A percentile compares a stretch with the other conserved stretches of the same genome.
Evolutionary conservation across 2,888 invertebrate genomes (phyloP).

Genomic region (Tachina grossa): DNA sequence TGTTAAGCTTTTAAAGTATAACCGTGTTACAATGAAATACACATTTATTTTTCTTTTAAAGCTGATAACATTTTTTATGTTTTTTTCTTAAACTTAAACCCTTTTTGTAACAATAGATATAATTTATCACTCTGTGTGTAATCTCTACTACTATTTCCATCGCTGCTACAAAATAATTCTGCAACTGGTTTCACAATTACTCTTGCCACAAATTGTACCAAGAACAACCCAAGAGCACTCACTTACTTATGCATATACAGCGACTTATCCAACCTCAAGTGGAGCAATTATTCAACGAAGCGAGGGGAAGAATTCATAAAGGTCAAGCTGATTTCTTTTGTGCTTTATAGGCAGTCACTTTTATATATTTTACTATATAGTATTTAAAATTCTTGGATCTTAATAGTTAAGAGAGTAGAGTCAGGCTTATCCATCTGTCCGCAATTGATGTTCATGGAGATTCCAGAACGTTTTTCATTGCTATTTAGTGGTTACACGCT

Average conservation of each 20-base stretch:
- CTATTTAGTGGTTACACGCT: too few relatives aligned
- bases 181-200: not conserved
- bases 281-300: slow-evolving; percentile 56
- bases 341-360: not conserved
- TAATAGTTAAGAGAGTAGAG: too few relatives aligned
- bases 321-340: slow-evolving; percentile 51
- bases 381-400: too few relatives aligned
- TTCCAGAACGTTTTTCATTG: too few relatives aligned
- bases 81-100: slow-evolving; percentile 32
- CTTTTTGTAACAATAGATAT: slow-evolving; percentile 57
- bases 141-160: slow-evolving; percentile 35
- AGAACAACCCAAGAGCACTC: not conserved
- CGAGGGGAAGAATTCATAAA: slow-evolving; percentile 18
- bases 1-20: slow-evolving; percentile 49
- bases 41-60: slow-evolving; percentile 24
- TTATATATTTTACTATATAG: too few relatives aligned
- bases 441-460: too few relatives aligned
- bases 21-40: slow-evolving; percentile 10
- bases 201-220: slow-evolving; percentile 15
- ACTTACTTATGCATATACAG: slow-evolving; percentile 2
- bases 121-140: slow-evolving; percentile 60
- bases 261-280: slow-evolving; percentile 56
- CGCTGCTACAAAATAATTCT: slow-evolving; percentile 5
- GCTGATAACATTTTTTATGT: slow-evolving; percentile 12
- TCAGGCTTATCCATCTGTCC: too few relatives aligned